Evolutionary conservation across 2,888 invertebrate genomes (phyloP).

Genomic region (Scelioninae gen. 1): DNA sequence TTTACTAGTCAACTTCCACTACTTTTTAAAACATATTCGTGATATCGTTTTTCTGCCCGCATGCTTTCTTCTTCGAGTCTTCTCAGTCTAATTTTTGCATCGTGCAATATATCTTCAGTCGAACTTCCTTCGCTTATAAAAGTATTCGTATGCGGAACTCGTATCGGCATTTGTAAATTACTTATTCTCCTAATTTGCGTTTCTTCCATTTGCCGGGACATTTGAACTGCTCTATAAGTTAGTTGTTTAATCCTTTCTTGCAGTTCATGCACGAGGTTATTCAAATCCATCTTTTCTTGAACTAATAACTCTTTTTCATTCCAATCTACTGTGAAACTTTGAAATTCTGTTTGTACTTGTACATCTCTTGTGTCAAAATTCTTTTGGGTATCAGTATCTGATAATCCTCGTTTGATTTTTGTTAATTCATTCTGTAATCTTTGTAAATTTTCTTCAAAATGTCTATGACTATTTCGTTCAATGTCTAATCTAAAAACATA

Average conservation of each 20-base stretch:
- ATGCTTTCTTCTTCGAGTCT: conserved; percentile 81
- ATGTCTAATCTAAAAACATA: conserved; percentile 77
- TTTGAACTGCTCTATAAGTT: conserved; percentile 77
- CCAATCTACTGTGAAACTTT: conserved; percentile 58
- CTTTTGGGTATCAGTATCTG: conserved; percentile 48
- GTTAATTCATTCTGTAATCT: conserved; percentile 78
- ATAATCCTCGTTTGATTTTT: conserved; percentile 74
- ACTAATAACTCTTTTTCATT: conserved; percentile 74
- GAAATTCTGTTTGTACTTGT: conserved; percentile 79
- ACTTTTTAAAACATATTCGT: conserved; percentile 52
- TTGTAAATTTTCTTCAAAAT: conserved; percentile 78
- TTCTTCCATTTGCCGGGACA: conserved; percentile 80
- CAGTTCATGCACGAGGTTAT: conserved; percentile 78
- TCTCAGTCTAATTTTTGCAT: conserved; percentile 80
- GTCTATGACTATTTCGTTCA: conserved; percentile 76
- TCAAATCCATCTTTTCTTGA: conserved; percentile 79
- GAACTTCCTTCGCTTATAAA: conserved; percentile 82
- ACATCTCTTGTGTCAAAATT: conserved; percentile 70
- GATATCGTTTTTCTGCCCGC: conserved; percentile 76
- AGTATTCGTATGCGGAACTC: conserved; percentile 74
- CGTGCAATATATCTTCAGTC: conserved; percentile 82
- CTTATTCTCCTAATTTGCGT: conserved; percentile 72
- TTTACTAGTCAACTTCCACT: neutral
- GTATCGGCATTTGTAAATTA: conserved; percentile 69
- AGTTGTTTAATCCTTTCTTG: conserved; percentile 81